Evolutionary conservation across 1,140 invertebrate genomes (phyloP).

Genomic region (Leptinotarsa lineolata): DNA sequence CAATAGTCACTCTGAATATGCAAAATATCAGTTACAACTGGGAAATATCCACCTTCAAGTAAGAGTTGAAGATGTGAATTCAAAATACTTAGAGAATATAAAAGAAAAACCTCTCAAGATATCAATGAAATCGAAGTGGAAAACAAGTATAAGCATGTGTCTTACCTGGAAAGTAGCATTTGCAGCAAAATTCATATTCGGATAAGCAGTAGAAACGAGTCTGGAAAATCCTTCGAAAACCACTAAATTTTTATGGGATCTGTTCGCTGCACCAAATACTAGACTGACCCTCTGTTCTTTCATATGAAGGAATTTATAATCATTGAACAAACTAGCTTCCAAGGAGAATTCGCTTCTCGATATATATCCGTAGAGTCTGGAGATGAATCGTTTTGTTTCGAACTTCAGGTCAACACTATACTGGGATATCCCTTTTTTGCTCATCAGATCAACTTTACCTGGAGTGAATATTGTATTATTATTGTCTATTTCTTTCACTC

Average conservation of each 20-base stretch:
- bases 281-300: constrained; percentile 70
- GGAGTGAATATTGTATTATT: constrained; percentile 29
- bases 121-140: neutral
- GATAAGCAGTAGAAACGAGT: constrained; percentile 74
- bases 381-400: constrained; percentile 69
- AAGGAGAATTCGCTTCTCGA: constrained; percentile 61
- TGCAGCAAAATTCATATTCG: constrained; percentile 73
- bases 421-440: constrained; percentile 71
- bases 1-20: neutral
- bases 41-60: neutral
- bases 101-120: neutral
- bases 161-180: constrained; percentile 67
- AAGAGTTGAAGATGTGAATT: neutral
- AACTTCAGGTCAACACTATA: constrained; percentile 71
- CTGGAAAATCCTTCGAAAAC: constrained; percentile 63
- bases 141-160: neutral
- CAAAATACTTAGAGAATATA: neutral
- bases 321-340: constrained; percentile 64
- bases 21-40: neutral
- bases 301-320: constrained; percentile 69
- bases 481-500: too few relatives aligned
- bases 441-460: constrained; percentile 61
- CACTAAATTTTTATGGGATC: constrained; percentile 62
- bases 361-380: constrained; percentile 70
- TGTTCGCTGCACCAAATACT: constrained; percentile 68